These are phyloP conservation scores for Metopolophium dirhodum DNA, from an alignment of 1,140 invertebrate genomes.

Conservation along the genomic window DNA sequence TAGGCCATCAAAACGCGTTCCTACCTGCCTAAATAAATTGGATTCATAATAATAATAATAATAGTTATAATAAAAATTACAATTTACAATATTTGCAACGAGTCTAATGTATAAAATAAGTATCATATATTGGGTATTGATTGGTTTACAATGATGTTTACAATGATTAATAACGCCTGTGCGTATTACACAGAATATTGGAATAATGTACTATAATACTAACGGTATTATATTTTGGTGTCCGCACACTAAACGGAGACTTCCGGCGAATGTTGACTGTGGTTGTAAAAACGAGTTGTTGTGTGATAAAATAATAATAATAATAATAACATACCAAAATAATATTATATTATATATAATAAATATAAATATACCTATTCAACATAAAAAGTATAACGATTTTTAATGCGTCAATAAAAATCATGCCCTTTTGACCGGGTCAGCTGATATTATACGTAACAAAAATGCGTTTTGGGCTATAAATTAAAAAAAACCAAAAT, in stretches of 20 bases:
- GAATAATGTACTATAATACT: not conserved
- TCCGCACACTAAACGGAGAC: not conserved
- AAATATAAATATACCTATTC: not conserved
- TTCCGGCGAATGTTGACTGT: not conserved
- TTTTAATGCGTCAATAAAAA: not conserved
- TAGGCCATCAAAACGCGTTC: not conserved
- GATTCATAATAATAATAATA: not conserved
- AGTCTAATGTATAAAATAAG: not conserved
- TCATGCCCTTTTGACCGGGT: not conserved
- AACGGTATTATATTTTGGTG: not conserved
- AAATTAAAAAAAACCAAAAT: not conserved
- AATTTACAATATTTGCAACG: not conserved
- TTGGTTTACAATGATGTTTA: not conserved
- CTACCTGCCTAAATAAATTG: not conserved
- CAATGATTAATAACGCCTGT: not conserved
- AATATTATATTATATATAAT: not conserved
- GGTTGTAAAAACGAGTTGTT: not conserved
- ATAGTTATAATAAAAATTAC: not conserved
- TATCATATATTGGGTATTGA: not conserved
- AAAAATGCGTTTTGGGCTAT: not conserved
- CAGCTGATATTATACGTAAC: not conserved
- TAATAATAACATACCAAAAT: not conserved
- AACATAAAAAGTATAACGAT: not conserved
- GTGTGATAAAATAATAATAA: not conserved
- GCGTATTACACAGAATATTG: not conserved